Conservation (phyloP, 2,797 vertebrate genomes). For the Crax fasciolata region DNA sequence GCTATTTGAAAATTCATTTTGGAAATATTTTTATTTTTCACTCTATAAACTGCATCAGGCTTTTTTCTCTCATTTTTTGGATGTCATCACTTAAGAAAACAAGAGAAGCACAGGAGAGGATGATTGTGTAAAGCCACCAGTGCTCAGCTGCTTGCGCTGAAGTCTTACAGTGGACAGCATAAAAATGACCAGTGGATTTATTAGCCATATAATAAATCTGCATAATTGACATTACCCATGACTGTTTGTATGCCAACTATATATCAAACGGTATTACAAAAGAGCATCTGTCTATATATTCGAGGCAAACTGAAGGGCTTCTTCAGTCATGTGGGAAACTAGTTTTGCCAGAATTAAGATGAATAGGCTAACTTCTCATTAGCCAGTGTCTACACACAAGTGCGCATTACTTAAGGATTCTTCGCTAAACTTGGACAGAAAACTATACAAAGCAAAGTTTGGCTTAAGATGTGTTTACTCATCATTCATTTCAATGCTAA, state of each 20-base stretch:
- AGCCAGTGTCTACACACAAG: neutral
- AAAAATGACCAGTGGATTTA: slow-evolving; percentile 18
- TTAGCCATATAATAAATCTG: slow-evolving; percentile 2
- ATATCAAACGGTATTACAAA: neutral
- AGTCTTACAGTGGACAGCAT: neutral
- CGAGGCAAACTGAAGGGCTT: neutral
- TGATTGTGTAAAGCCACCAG: neutral
- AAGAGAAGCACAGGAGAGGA: neutral
- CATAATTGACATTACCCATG: neutral
- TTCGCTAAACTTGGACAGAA: neutral
- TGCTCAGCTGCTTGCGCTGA: neutral
- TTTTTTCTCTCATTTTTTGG: accelerated
- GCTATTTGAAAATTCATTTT: slow-evolving; percentile 18
- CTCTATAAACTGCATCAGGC: neutral
- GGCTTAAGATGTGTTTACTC: neutral
- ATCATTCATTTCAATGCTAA: neutral
- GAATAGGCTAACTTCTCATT: neutral
- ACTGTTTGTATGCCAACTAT: neutral
- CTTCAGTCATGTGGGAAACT: neutral
- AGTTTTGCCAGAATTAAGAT: neutral
- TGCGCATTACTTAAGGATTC: neutral
- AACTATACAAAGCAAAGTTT: neutral
- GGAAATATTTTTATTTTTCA: slow-evolving; percentile 43
- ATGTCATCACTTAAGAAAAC: neutral
- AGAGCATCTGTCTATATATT: neutral